A percentile compares a stretch with the other conserved stretches of the same genome.
Conservation (phyloP, 2,888 invertebrate genomes). For the Tyria jacobaeae region DNA sequence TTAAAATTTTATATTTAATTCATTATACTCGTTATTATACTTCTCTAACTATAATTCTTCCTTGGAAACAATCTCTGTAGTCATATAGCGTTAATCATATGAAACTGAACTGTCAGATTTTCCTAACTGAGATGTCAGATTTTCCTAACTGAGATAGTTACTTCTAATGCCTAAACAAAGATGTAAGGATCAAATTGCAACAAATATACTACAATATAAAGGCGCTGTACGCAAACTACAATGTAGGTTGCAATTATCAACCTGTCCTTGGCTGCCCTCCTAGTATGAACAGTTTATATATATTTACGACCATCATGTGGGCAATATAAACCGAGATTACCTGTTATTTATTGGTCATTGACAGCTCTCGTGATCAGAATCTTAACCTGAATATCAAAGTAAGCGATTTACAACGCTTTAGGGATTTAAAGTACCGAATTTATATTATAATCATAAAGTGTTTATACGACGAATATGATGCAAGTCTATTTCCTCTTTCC, state of each 20-base stretch:
- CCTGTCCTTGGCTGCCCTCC: background rate
- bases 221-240: background rate
- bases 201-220: background rate
- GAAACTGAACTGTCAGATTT: background rate
- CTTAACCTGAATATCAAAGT: too few species aligned
- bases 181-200: background rate
- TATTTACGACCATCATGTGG: background rate
- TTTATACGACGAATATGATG: too few species aligned
- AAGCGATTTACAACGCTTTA: too few species aligned
- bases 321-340: background rate
- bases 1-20: too few species aligned
- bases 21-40: too few species aligned
- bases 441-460: too few species aligned
- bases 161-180: background rate
- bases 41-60: background rate
- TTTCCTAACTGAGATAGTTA: background rate
- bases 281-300: background rate
- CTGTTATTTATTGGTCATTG: background rate
- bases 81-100: background rate
- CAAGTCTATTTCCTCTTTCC: too few species aligned
- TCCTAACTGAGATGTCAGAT: background rate
- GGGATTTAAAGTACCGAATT: too few species aligned
- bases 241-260: background rate
- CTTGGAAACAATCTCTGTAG: background rate
- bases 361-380: too few species aligned